Evolutionary conservation across 2,113 vertebrate species (phyloP).

Genomic region (Xenotilapia leptura): DNA sequence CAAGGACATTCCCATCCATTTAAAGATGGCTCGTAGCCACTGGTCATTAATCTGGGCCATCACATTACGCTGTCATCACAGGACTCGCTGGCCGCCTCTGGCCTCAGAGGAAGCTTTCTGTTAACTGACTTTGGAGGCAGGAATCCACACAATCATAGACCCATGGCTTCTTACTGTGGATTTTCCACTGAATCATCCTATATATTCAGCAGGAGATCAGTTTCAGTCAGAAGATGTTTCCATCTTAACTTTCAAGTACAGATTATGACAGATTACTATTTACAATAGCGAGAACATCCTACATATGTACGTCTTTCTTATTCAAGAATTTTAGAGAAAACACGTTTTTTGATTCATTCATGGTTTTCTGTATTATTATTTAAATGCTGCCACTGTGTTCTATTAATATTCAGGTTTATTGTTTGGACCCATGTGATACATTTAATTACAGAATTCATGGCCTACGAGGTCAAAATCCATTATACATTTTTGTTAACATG

Average conservation of each 20-base stretch:
- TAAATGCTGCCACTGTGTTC: not conserved
- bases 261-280: not conserved
- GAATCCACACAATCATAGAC: not conserved
- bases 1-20: slow-evolving; percentile 1
- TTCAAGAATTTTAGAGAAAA: not conserved
- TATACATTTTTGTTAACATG: not conserved
- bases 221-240: not conserved
- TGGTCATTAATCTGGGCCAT: not conserved
- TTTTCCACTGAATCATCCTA: not conserved
- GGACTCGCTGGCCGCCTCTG: not conserved
- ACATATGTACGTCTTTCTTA: not conserved
- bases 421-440: not conserved
- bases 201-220: not conserved
- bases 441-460: not conserved
- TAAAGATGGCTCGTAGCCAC: not conserved
- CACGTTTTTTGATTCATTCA: not conserved
- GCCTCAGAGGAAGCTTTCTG: not conserved
- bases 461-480: not conserved
- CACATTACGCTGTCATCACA: not conserved
- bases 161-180: not conserved
- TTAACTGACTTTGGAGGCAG: not conserved
- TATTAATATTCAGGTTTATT: not conserved
- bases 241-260: not conserved
- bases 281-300: not conserved
- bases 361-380: not conserved